Conservation (phyloP, 2,797 vertebrate genomes). For the Thamnophis elegans region DNA sequence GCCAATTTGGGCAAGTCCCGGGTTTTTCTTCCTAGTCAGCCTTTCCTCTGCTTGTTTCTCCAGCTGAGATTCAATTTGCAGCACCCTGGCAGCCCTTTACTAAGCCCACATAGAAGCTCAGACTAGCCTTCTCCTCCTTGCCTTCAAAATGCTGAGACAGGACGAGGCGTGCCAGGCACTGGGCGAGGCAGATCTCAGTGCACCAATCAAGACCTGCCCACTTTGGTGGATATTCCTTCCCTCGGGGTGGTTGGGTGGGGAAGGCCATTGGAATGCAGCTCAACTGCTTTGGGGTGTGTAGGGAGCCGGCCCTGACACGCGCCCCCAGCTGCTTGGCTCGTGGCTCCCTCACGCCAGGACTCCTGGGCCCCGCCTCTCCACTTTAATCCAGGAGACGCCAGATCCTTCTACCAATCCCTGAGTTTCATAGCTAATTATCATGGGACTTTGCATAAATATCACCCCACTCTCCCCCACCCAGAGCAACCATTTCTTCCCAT, state of each 20-base stretch:
- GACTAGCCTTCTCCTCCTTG: neutral
- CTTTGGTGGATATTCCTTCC: conserved; percentile 18
- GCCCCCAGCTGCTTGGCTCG: conserved; percentile 25
- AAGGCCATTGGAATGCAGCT: conserved; percentile 17
- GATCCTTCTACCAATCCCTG: neutral
- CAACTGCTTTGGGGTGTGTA: conserved; percentile 9
- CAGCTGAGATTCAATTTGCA: neutral
- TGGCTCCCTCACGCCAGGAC: conserved; percentile 30
- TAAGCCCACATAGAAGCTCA: neutral
- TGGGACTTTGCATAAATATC: neutral
- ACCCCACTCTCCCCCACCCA: no score
- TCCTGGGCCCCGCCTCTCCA: neutral
- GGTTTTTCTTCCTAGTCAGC: neutral
- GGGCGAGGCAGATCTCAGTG: neutral
- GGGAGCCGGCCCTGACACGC: conserved; percentile 30
- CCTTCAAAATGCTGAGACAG: neutral
- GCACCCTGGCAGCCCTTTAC: neutral
- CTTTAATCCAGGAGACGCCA: neutral
- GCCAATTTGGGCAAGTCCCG: neutral
- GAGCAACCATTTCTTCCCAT: neutral
- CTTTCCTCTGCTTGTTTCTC: neutral
- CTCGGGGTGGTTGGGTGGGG: conserved; percentile 5
- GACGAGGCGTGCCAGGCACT: conserved; percentile 9
- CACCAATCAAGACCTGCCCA: neutral
- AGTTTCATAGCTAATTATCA: neutral